Evolutionary conservation across 1,140 invertebrate species (phyloP).

Genomic region (Aphelinus atriplicis): DNA sequence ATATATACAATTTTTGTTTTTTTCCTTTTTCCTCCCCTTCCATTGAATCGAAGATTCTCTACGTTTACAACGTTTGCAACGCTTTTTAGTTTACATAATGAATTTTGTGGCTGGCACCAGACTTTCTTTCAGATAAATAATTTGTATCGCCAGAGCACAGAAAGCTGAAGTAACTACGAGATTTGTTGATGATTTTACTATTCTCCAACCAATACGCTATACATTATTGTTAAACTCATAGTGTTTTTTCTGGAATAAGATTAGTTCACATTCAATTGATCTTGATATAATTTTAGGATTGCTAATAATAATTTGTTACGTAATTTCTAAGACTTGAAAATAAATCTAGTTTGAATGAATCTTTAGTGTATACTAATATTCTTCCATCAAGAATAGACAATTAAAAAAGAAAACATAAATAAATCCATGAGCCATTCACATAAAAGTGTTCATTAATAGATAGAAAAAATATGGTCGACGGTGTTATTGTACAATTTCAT

Average conservation of each 20-base stretch:
- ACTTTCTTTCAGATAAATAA: constrained; percentile 38
- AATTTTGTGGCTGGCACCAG: constrained; percentile 53
- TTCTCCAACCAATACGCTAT: background rate
- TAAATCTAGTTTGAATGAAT: background rate
- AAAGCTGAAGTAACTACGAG: constrained; percentile 1
- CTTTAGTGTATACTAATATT: background rate
- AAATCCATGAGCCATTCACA: background rate
- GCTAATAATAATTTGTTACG: background rate
- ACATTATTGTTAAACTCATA: constrained; percentile 15
- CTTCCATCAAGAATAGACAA: constrained; percentile 23
- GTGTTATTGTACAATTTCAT: too few relatives aligned
- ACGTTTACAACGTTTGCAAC: constrained; percentile 55
- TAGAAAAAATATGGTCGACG: constrained; percentile 20
- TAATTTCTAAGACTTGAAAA: constrained; percentile 4
- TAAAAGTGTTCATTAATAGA: constrained; percentile 29
- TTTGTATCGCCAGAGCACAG: constrained; percentile 1
- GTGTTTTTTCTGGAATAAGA: constrained; percentile 4
- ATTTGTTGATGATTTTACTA: constrained; percentile 7
- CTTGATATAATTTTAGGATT: background rate
- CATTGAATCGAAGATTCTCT: constrained; percentile 53
- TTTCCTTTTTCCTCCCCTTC: constrained; percentile 49
- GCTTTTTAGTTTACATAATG: constrained; percentile 45
- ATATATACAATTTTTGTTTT: constrained; percentile 64
- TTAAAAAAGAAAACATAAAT: constrained; percentile 16
- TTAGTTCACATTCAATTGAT: background rate